phyloP scores from a whole-genome alignment of 2,888 invertebrate genomes.

The Panzeria rudis region DNA sequence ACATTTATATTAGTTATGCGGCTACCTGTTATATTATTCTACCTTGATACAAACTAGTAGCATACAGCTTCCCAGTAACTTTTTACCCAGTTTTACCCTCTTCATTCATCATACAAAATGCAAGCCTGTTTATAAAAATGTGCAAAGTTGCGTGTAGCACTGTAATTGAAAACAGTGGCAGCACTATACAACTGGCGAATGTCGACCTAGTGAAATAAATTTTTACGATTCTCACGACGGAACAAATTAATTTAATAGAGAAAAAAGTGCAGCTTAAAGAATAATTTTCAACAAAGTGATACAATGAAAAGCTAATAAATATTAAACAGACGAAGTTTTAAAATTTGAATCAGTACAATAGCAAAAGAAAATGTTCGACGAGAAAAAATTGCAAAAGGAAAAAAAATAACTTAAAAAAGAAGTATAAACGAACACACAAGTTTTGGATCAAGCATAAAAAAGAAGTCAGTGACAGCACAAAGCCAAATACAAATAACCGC shows the following conservation, averaged over 20 bases:
- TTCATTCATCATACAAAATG: background rate
- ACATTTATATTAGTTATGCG: too few species aligned
- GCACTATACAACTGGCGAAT: conserved; percentile 56
- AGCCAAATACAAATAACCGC: conserved; percentile 56
- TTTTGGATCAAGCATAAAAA: conserved; percentile 54
- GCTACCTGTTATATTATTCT: too few species aligned
- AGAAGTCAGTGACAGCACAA: conserved; percentile 66
- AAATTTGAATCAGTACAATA: conserved; percentile 19
- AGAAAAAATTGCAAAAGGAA: conserved; percentile 62
- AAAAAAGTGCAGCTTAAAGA: conserved; percentile 65
- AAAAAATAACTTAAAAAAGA: conserved; percentile 49
- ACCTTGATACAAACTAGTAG: too few species aligned
- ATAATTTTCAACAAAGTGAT: conserved; percentile 41
- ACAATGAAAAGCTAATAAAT: conserved; percentile 16
- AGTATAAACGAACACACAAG: conserved; percentile 67
- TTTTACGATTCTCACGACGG: conserved; percentile 69
- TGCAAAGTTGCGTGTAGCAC: conserved; percentile 45
- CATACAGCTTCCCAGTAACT: background rate
- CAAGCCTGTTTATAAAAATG: conserved; percentile 36
- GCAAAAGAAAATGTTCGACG: conserved; percentile 55
- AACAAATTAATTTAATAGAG: conserved; percentile 65
- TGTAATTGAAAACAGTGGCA: conserved; percentile 42
- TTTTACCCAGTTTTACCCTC: background rate
- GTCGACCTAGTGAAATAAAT: conserved; percentile 68
- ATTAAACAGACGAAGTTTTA: conserved; percentile 44